Conservation (phyloP, 2,888 invertebrate genomes). For the Himalopsyche japonica region DNA sequence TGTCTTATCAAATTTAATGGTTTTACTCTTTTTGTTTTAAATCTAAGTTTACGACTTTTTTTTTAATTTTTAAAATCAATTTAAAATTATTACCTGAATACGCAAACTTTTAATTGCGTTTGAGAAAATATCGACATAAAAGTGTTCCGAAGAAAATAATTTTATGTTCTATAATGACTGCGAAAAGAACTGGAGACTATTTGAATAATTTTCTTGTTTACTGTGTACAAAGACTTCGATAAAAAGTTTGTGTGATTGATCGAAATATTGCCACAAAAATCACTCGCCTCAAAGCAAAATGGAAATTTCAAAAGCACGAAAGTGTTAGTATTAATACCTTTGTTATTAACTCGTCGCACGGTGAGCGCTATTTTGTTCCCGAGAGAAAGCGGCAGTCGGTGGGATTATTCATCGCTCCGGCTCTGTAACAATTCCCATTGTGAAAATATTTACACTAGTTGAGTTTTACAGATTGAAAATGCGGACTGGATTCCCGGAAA, state of each 20-base stretch:
- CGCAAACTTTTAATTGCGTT: too few species aligned
- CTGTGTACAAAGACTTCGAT: neutral
- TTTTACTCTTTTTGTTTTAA: too few species aligned
- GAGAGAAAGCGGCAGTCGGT: constrained; percentile 5
- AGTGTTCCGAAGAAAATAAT: too few species aligned
- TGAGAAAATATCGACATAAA: too few species aligned
- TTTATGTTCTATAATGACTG: too few species aligned
- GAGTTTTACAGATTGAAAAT: constrained; percentile 22
- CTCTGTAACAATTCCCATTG: constrained; percentile 18
- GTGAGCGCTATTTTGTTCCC: neutral
- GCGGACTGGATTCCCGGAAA: neutral
- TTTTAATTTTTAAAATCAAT: too few species aligned
- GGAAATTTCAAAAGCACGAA: neutral
- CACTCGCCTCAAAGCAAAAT: neutral
- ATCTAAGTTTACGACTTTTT: too few species aligned
- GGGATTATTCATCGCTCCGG: constrained; percentile 12
- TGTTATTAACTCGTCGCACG: neutral
- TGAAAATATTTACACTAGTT: constrained; percentile 20
- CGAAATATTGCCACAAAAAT: neutral
- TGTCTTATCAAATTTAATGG: too few species aligned
- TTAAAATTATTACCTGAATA: too few species aligned
- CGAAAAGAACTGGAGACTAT: too few species aligned
- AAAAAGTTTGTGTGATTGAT: neutral
- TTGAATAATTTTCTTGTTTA: too few species aligned
- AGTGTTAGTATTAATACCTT: neutral